Conservation (phyloP, 2,888 invertebrate species). For the Heliconius hortense region DNA sequence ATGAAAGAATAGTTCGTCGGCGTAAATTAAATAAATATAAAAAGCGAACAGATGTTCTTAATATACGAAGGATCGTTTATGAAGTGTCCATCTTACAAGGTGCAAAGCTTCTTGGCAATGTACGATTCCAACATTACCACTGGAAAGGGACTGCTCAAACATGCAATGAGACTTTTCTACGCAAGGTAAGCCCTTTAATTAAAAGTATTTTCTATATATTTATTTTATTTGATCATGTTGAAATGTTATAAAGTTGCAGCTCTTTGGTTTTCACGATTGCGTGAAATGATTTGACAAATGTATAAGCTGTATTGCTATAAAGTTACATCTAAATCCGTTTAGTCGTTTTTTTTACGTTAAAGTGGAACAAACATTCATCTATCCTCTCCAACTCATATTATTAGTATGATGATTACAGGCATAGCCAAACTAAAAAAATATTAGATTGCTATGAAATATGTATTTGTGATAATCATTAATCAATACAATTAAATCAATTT, state of each 20-base stretch:
- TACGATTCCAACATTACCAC: slow-evolving; percentile 89
- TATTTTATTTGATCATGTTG: not conserved
- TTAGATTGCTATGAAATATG: not conserved
- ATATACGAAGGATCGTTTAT: slow-evolving; percentile 85
- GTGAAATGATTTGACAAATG: no score
- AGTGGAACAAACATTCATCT: not conserved
- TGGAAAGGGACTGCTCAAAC: slow-evolving; percentile 93
- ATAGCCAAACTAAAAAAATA: not conserved
- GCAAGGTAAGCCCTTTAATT: slow-evolving; percentile 85
- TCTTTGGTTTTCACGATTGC: no score
- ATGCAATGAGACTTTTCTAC: slow-evolving; percentile 93
- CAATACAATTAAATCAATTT: no score
- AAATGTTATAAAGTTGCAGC: no score
- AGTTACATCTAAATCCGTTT: not conserved
- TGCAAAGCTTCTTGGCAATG: slow-evolving; percentile 85
- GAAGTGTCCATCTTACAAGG: slow-evolving; percentile 87
- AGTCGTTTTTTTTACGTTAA: not conserved
- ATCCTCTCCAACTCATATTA: not conserved
- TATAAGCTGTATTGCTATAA: not conserved
- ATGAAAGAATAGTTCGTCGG: slow-evolving; percentile 84
- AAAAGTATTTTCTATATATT: not conserved
- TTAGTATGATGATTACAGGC: not conserved
- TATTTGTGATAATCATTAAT: not conserved
- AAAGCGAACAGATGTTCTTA: slow-evolving; percentile 85
- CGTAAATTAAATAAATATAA: slow-evolving; percentile 84